Conservation (phyloP, 2,113 vertebrate species). For the Nothoprocta pentlandii region DNA sequence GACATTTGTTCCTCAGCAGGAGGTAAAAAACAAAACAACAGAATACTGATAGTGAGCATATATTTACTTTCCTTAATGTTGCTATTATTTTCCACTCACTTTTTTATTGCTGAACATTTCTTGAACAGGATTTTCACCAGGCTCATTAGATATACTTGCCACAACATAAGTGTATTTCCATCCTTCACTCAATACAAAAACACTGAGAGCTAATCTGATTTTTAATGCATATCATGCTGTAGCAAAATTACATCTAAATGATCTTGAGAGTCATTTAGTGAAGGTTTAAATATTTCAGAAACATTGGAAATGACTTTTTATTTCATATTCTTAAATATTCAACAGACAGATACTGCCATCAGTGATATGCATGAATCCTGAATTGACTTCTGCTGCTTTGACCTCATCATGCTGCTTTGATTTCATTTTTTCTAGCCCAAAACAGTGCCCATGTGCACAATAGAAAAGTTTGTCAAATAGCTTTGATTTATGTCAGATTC, state of each 20-base stretch:
- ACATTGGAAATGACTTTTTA: not conserved
- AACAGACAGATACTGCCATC: not conserved
- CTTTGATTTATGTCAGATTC: conserved; percentile 9
- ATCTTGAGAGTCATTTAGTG: not conserved
- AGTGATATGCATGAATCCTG: not conserved
- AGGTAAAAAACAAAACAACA: not conserved
- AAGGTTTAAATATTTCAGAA: not conserved
- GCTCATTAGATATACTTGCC: not conserved
- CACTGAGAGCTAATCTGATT: not conserved
- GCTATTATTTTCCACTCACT: not conserved
- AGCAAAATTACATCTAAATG: not conserved
- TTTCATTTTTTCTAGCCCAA: not conserved
- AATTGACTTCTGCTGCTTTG: not conserved
- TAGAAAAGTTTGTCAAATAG: not conserved
- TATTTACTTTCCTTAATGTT: conserved; percentile 1
- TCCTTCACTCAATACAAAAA: not conserved
- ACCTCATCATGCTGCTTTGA: not conserved
- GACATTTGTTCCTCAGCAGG: not conserved
- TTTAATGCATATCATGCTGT: not conserved
- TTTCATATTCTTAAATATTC: not conserved
- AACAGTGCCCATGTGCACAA: not conserved
- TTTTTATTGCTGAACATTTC: conserved; percentile 10
- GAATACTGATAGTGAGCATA: not conserved
- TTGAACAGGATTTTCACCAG: conserved; percentile 13
- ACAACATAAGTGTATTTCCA: not conserved